A percentile compares a stretch with the other conserved stretches of the same genome.
Evolutionary conservation across 2,797 vertebrate species (phyloP).

Genomic region (Pseudotriccus pelzelni): DNA sequence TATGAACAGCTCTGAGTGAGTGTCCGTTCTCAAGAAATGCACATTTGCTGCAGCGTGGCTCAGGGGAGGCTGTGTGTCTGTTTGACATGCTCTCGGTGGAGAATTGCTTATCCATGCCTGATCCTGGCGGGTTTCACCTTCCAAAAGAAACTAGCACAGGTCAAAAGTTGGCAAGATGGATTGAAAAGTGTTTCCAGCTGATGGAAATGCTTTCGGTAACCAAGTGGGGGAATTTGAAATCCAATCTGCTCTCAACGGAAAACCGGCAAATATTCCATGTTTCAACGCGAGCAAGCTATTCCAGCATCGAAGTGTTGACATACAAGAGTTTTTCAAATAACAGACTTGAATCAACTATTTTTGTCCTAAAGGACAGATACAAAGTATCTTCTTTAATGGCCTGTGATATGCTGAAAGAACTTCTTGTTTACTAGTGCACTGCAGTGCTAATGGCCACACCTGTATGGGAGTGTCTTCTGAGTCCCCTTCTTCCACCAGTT

Average conservation of each 20-base stretch:
- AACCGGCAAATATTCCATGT: conserved; percentile 31
- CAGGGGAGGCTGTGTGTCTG: conserved; percentile 3
- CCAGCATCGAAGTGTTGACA: conserved; percentile 4
- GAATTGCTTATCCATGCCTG: conserved; percentile 66
- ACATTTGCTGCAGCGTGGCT: conserved; percentile 6
- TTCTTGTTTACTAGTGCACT: not conserved
- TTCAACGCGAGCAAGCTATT: conserved; percentile 26
- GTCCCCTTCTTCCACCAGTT: not conserved
- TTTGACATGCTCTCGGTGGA: conserved; percentile 60
- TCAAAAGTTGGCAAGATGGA: conserved; percentile 70
- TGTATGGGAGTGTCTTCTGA: not conserved
- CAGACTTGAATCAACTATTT: not conserved
- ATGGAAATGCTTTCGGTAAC: conserved; percentile 62
- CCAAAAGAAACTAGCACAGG: conserved; percentile 69
- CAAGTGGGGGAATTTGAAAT: conserved; percentile 64
- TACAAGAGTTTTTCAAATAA: not conserved
- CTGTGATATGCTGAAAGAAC: not conserved
- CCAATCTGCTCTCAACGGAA: conserved; percentile 44
- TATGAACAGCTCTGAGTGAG: conserved; percentile 4
- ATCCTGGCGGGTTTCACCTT: conserved; percentile 69
- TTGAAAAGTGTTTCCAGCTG: conserved; percentile 74
- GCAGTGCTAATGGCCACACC: not conserved
- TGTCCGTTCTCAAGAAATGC: not conserved
- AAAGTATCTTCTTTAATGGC: not conserved
- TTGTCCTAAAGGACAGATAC: not conserved